Conservation (phyloP, 2,113 vertebrate genomes). For the Chloebia gouldiae region DNA sequence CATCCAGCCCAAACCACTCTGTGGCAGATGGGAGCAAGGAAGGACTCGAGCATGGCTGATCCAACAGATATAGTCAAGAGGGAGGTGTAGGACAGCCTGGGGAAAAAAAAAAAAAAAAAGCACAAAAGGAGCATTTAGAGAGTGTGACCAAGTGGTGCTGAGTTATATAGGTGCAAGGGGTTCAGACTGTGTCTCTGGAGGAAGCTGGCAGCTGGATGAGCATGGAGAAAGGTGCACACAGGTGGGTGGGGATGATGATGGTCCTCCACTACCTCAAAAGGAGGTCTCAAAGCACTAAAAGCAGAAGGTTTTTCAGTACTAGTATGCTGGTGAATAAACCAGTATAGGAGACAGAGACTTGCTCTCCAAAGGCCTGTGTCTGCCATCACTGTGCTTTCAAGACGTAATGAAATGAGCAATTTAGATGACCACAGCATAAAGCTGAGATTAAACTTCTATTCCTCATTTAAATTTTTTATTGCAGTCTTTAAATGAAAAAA, state of each 20-base stretch:
- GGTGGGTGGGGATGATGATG: neutral
- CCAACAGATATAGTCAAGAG: neutral
- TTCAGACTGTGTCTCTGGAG: neutral
- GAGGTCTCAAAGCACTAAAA: neutral
- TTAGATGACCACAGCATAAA: neutral
- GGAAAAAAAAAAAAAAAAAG: neutral
- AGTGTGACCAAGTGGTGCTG: neutral
- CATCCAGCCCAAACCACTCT: neutral
- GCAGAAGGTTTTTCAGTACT: neutral
- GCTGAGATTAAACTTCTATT: neutral
- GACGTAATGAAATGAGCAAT: neutral
- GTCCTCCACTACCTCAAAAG: neutral
- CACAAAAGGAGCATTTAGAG: neutral
- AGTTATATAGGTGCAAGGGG: neutral
- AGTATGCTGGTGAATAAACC: neutral
- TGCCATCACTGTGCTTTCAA: neutral
- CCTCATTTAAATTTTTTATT: neutral
- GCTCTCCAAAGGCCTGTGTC: neutral
- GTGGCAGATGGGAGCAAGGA: neutral
- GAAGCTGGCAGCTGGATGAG: neutral
- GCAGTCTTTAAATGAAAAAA: neutral
- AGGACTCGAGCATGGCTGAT: rapidly evolving
- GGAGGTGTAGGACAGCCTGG: neutral
- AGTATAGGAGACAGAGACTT: rapidly evolving
- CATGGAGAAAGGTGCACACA: neutral